phyloP scores from a whole-genome alignment of 2,888 invertebrate species.

The Hermodice carunculata region DNA sequence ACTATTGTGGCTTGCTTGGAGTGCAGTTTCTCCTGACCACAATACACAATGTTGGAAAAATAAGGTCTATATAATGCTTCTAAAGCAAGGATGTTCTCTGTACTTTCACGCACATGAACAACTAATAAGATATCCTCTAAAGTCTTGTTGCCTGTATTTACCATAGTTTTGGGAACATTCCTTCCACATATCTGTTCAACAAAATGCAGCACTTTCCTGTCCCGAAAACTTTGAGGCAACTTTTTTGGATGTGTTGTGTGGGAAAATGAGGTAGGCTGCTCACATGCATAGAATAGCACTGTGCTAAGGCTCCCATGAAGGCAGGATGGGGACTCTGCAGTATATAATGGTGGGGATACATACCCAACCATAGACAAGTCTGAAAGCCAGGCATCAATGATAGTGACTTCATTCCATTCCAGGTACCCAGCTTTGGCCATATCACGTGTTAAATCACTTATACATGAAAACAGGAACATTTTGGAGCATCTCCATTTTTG shows the following conservation, averaged over 20 bases:
- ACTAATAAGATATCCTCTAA: slow-evolving; percentile 26
- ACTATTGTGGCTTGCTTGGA: slow-evolving; percentile 2
- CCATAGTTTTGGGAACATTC: neutral
- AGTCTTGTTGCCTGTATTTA: neutral
- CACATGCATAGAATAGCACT: slow-evolving; percentile 33
- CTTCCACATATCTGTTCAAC: slow-evolving; percentile 20
- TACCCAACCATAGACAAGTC: slow-evolving; percentile 38
- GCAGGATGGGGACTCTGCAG: slow-evolving; percentile 1
- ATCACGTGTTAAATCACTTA: slow-evolving; percentile 30
- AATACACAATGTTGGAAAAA: slow-evolving; percentile 38
- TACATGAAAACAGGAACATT: slow-evolving; percentile 37
- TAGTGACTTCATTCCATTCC: slow-evolving; percentile 31
- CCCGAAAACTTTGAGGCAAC: slow-evolving; percentile 11
- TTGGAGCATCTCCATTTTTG: slow-evolving; percentile 40
- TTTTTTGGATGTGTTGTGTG: slow-evolving; percentile 18
- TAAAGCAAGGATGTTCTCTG: slow-evolving; percentile 18
- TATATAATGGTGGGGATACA: slow-evolving; percentile 23
- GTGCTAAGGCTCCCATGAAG: neutral
- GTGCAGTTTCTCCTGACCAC: slow-evolving; percentile 12
- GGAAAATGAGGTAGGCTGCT: slow-evolving; percentile 34
- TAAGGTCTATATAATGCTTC: slow-evolving; percentile 28
- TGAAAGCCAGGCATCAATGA: slow-evolving; percentile 41
- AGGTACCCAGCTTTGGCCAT: slow-evolving; percentile 30
- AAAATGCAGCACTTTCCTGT: slow-evolving; percentile 5
- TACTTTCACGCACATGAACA: slow-evolving; percentile 13